Conservation (phyloP, 2,888 invertebrate species). For the Harpalus rufipes region DNA sequence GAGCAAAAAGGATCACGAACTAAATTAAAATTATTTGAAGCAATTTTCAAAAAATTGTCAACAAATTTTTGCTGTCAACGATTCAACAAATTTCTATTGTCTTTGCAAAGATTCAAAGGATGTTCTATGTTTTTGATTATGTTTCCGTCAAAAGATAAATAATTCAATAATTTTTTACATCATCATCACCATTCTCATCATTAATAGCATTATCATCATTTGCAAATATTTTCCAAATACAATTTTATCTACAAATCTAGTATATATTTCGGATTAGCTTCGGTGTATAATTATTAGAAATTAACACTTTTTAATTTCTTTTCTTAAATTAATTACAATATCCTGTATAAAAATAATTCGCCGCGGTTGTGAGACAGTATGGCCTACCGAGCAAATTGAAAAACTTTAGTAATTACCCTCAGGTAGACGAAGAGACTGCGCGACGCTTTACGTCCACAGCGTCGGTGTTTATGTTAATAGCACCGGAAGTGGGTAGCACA, state of each 20-base stretch:
- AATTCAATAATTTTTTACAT: too few relatives aligned
- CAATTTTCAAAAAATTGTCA: too few relatives aligned
- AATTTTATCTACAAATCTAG: not conserved
- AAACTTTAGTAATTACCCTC: conserved; percentile 65
- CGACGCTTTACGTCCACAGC: conserved; percentile 2
- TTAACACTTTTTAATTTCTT: not conserved
- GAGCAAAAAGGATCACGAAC: too few relatives aligned
- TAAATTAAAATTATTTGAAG: too few relatives aligned
- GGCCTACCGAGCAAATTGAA: conserved; percentile 60
- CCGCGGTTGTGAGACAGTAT: conserved; percentile 5
- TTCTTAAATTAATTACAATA: conserved; percentile 11
- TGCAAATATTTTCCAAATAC: too few relatives aligned
- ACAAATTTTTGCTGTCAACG: not conserved
- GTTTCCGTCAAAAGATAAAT: not conserved
- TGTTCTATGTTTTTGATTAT: too few relatives aligned
- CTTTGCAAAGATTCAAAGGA: too few relatives aligned
- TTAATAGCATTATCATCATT: not conserved
- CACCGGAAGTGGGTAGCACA: conserved; percentile 36
- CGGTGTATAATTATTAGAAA: not conserved
- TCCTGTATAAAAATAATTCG: conserved; percentile 20
- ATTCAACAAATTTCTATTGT: too few relatives aligned
- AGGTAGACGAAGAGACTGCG: conserved; percentile 35
- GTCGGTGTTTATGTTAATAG: conserved; percentile 56
- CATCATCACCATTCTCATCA: too few relatives aligned
- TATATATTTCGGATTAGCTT: not conserved